A percentile compares a stretch with the other conserved stretches of the same genome.
Conservation (phyloP, 2,888 invertebrate species). For the Plusia festucae region DNA sequence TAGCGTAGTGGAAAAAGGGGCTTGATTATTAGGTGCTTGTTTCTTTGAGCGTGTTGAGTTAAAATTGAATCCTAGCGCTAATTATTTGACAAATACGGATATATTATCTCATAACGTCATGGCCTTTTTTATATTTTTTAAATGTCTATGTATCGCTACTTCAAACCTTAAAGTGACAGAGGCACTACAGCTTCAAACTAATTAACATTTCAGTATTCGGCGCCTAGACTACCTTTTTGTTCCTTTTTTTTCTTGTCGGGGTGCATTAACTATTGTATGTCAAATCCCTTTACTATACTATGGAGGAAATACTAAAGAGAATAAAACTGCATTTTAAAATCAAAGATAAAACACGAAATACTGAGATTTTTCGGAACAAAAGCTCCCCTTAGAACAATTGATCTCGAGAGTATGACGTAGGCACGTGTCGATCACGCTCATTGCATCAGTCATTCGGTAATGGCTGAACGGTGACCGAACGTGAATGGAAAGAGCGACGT, state of each 20-base stretch:
- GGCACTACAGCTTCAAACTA: too few relatives aligned
- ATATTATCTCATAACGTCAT: too few relatives aligned
- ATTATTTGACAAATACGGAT: too few relatives aligned
- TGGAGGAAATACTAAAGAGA: neutral
- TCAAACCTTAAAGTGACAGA: too few relatives aligned
- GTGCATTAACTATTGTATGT: too few relatives aligned
- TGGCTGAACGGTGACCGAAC: slow-evolving; percentile 46
- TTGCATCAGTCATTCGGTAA: slow-evolving; percentile 44
- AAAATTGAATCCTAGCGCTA: too few relatives aligned
- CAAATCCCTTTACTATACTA: too few relatives aligned
- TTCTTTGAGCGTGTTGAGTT: neutral
- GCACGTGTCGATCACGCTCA: slow-evolving; percentile 52
- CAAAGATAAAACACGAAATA: neutral
- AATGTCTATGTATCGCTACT: too few relatives aligned
- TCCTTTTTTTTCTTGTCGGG: too few relatives aligned
- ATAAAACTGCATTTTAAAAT: neutral
- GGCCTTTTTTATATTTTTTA: too few relatives aligned
- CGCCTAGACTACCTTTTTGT: too few relatives aligned
- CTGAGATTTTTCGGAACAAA: slow-evolving; percentile 21
- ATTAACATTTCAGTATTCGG: too few relatives aligned
- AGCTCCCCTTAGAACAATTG: slow-evolving; percentile 40
- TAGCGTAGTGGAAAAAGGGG: slow-evolving; percentile 25
- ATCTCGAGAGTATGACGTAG: slow-evolving; percentile 23
- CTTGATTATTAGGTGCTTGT: neutral
- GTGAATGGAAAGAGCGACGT: slow-evolving; percentile 42